These are phyloP conservation scores for Agrotis segetum DNA, from an alignment of 2,888 invertebrate genomes.

Conservation along the genomic window DNA sequence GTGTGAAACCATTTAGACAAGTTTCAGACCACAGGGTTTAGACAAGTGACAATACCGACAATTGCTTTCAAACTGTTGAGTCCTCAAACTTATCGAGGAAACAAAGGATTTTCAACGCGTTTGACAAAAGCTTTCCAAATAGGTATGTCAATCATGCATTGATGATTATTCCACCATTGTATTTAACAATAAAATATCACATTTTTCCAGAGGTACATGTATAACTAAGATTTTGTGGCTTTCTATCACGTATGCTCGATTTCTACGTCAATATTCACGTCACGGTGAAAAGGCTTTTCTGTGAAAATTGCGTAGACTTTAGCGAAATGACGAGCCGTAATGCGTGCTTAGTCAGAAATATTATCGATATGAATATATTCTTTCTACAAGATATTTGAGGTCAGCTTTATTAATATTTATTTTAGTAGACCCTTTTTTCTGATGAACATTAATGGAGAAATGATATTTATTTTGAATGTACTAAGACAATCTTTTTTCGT, in stretches of 20 bases:
- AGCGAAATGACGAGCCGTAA: constrained; percentile 6
- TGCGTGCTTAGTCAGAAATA: constrained; percentile 16
- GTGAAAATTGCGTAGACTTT: constrained; percentile 19
- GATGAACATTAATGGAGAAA: constrained; percentile 11
- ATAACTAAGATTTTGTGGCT: background rate
- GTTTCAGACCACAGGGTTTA: background rate
- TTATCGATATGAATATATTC: constrained; percentile 12
- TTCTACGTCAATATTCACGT: background rate
- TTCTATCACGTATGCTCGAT: background rate
- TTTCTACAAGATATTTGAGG: background rate
- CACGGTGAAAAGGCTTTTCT: constrained; percentile 20
- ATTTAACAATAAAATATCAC: background rate
- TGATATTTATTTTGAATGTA: background rate
- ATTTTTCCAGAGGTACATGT: background rate
- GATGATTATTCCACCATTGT: background rate
- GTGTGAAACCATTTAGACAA: background rate
- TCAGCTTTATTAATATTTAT: background rate
- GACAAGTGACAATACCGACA: background rate
- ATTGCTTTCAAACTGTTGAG: too few species aligned
- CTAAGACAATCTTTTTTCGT: too few species aligned
- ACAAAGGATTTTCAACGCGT: too few species aligned
- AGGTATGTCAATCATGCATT: background rate
- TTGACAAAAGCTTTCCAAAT: background rate
- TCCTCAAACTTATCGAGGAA: too few species aligned
- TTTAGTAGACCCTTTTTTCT: constrained; percentile 14